phyloP scores from a whole-genome alignment of 2,797 vertebrate species.

The Sciurus carolinensis region DNA sequence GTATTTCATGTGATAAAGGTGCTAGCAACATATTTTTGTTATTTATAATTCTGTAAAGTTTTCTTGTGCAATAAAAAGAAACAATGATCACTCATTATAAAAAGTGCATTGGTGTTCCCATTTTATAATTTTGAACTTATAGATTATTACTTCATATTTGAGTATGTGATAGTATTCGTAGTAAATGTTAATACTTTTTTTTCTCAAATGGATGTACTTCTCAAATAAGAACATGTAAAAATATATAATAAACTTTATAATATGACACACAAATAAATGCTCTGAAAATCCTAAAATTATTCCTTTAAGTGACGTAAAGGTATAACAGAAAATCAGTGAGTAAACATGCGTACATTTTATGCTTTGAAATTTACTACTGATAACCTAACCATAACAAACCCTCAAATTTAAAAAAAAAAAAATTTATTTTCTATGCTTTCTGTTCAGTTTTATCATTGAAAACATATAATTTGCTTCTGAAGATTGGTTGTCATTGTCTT shows the following conservation, averaged over 20 bases:
- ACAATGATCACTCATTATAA: background rate
- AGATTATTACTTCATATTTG: constrained; percentile 1
- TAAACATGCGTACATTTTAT: constrained; percentile 10
- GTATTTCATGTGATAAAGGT: background rate
- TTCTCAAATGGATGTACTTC: constrained; percentile 53
- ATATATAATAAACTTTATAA: background rate
- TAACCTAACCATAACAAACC: background rate
- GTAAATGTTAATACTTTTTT: background rate
- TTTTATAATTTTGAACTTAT: background rate
- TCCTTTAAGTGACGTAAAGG: constrained; percentile 21
- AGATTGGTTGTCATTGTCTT: constrained; percentile 50
- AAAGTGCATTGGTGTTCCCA: background rate
- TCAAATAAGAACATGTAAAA: constrained; percentile 34
- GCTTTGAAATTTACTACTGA: constrained; percentile 35
- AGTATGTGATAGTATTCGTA: background rate
- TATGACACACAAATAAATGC: background rate
- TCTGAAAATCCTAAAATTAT: constrained; percentile 49
- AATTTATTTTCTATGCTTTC: constrained; percentile 1
- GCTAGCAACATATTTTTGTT: background rate
- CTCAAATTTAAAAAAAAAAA: constrained; percentile 57
- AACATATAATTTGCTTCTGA: constrained; percentile 26
- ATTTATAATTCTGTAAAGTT: background rate
- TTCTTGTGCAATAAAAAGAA: background rate
- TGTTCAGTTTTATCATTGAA: constrained; percentile 29
- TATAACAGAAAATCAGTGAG: constrained; percentile 13